phyloP scores from a whole-genome alignment of 2,797 vertebrate species.

The Parauchenoglanis ngamensis region DNA sequence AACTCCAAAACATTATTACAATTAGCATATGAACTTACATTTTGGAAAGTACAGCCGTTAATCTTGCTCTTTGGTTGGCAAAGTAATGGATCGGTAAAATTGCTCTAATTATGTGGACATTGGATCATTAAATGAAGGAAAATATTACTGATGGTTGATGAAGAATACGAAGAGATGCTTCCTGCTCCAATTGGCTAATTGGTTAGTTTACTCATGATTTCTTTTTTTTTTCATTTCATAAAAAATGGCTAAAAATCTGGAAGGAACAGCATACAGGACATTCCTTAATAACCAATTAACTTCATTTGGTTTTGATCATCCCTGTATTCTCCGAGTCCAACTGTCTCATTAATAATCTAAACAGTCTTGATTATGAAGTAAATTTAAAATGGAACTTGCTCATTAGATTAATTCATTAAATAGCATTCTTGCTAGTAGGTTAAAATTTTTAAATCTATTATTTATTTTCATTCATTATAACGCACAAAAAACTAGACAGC shows the following conservation, averaged over 20 bases:
- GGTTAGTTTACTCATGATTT: not conserved
- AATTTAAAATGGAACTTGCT: conserved; percentile 16
- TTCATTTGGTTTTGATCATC: conserved; percentile 12
- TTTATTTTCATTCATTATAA: conserved; percentile 23
- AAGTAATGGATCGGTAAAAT: conserved; percentile 9
- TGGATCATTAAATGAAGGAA: conserved; percentile 27
- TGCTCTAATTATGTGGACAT: not conserved
- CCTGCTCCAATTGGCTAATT: conserved; percentile 24
- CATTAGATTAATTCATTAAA: conserved; percentile 30
- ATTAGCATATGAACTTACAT: no score
- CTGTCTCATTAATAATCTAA: conserved; percentile 37
- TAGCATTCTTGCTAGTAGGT: conserved; percentile 1
- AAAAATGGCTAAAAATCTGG: not conserved
- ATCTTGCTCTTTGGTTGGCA: not conserved
- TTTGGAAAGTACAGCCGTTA: not conserved
- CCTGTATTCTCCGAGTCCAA: conserved; percentile 9
- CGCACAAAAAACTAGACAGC: not conserved
- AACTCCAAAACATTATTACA: not conserved
- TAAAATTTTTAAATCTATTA: not conserved
- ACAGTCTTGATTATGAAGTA: conserved; percentile 12
- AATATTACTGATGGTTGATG: conserved; percentile 9
- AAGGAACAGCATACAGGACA: conserved; percentile 8
- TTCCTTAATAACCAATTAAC: conserved; percentile 33
- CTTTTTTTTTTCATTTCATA: not conserved
- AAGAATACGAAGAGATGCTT: conserved; percentile 13